Evolutionary conservation across 2,888 invertebrate genomes (phyloP), one percentile per base, ranked within the genome.

Genomic region (Malacosoma neustria): DNA sequence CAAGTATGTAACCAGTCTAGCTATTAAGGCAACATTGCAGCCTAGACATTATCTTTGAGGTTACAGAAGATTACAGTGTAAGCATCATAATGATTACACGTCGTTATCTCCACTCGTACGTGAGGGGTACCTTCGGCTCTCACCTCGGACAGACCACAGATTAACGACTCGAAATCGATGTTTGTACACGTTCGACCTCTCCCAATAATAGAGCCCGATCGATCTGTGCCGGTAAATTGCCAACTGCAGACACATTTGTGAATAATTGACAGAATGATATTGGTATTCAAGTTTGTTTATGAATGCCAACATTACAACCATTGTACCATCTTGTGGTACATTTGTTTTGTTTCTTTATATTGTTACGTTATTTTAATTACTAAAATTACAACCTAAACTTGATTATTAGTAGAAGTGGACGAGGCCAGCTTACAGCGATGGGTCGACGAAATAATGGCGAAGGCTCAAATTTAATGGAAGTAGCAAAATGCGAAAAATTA

Each of bases 121-220:
- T 82, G 82, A 80, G 80, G 79, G 75, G 72, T 74, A 64, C 54
- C 64, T 57, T 51, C 59, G 66, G 60, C 71, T 76, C 79, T 79
- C 77, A 73, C 74, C 72, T 72, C 69, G 69, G 67, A 69, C 58
- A 61, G 60, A 60, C 61, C 65, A 55, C 61, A 69, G 70, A 77
- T 76, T 79, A 84, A 81, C 80, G 75, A 79, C 75, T 69, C 74
- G 71, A 81, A 80, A 79, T 79, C 74, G 79, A 74, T 85, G 84
- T 84, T 84, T 85, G 80, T 75, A 82, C 85, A 84, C 84, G 84
- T 82, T 75, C 81, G 72, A 81, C 80, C 81, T 76, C 82, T 72
- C 64, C 77, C 72, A 72, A 80, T 84, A 85, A 82, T 81, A 70
- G 71, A 69, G 72, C 70, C 71, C 77, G 84, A 81, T 80, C 80